Evolutionary conservation across 1,140 invertebrate genomes (phyloP).

Genomic region (Macrosteles quadrilineatus): DNA sequence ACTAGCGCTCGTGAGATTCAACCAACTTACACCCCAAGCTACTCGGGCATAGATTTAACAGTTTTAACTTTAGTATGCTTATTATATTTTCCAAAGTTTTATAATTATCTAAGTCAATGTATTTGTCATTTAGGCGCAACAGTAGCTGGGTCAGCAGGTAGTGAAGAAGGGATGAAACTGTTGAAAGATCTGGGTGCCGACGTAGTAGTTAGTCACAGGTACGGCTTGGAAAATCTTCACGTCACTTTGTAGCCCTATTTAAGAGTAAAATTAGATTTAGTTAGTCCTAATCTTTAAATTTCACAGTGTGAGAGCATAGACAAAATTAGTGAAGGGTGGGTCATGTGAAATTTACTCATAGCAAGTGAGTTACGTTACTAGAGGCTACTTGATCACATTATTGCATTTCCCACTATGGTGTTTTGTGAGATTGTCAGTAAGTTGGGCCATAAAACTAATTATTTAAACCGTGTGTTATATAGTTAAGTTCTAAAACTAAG

Average conservation of each 20-base stretch:
- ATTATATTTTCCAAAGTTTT: too few species aligned
- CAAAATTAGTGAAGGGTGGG: neutral
- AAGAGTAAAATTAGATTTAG: neutral
- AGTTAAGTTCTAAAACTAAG: too few species aligned
- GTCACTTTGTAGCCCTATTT: neutral
- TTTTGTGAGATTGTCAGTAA: too few species aligned
- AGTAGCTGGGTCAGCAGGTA: constrained; percentile 56
- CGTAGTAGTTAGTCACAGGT: constrained; percentile 56
- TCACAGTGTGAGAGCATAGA: neutral
- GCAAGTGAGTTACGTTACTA: too few species aligned
- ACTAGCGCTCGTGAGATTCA: too few species aligned
- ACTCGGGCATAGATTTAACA: too few species aligned
- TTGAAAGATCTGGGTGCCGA: constrained; percentile 54
- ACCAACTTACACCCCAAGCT: too few species aligned
- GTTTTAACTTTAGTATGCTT: too few species aligned
- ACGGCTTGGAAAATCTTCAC: neutral
- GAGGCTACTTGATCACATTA: neutral
- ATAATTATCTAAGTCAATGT: too few species aligned
- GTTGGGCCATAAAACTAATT: too few species aligned
- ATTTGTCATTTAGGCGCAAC: constrained; percentile 49
- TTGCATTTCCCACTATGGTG: neutral
- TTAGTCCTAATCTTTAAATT: neutral
- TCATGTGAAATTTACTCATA: too few species aligned
- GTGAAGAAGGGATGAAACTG: constrained; percentile 53
- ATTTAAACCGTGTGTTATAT: too few species aligned